phyloP scores from a whole-genome alignment of 1,140 invertebrate species.

The Diprion similis region DNA sequence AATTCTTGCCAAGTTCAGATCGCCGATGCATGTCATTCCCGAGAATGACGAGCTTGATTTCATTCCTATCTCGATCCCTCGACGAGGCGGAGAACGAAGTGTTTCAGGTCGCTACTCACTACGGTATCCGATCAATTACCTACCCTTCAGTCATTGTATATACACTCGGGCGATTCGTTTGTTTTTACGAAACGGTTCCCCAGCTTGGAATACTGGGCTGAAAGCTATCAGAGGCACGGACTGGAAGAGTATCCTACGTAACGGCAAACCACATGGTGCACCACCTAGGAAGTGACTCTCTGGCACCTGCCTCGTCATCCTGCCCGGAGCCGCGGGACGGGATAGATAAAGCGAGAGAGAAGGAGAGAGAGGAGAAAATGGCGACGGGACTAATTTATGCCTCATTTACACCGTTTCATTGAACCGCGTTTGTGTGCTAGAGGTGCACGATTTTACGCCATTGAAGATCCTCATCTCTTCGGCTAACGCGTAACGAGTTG shows the following conservation, averaged over 20 bases:
- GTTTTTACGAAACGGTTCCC: no score
- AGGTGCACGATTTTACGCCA: background rate
- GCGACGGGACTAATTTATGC: slow-evolving; percentile 44
- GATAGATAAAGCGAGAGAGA: slow-evolving; percentile 13
- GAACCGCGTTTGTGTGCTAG: slow-evolving; percentile 23
- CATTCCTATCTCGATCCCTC: no score
- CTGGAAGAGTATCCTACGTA: slow-evolving; percentile 30
- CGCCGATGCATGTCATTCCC: no score
- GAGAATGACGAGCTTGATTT: no score
- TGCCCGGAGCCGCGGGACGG: slow-evolving; percentile 3
- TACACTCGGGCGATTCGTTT: no score
- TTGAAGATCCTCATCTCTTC: background rate
- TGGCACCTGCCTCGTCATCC: slow-evolving; percentile 55
- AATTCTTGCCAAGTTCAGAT: no score
- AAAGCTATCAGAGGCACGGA: background rate
- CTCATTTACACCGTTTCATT: slow-evolving; percentile 44
- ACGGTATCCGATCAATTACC: no score
- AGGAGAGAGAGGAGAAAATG: slow-evolving; percentile 24
- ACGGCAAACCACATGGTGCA: slow-evolving; percentile 51
- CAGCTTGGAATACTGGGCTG: no score
- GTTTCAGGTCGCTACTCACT: no score
- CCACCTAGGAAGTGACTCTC: slow-evolving; percentile 49
- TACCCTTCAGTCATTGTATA: no score
- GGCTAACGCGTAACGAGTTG: background rate
- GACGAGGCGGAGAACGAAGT: no score